Evolutionary conservation across 2,797 vertebrate species (phyloP).

Genomic region (Limnodromus scolopaceus): DNA sequence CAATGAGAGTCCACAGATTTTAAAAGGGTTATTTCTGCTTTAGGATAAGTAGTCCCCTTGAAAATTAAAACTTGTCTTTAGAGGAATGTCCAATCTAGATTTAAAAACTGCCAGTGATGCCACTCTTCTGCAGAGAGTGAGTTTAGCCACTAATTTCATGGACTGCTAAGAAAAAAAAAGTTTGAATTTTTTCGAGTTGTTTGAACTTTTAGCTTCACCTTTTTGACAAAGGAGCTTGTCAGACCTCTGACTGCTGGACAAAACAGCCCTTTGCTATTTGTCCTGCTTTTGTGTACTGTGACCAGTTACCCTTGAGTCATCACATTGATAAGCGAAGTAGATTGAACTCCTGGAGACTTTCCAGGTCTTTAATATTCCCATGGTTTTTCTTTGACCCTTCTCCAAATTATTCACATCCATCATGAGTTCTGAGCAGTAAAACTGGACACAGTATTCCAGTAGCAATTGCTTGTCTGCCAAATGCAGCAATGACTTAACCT

Average conservation of each 20-base stretch:
- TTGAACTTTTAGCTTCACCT: neutral
- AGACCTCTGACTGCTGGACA: neutral
- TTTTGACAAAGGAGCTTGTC: neutral
- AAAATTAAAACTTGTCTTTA: neutral
- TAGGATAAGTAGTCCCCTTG: neutral
- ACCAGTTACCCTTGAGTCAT: conserved; percentile 40
- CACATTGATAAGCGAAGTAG: conserved; percentile 8
- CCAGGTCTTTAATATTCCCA: conserved; percentile 63
- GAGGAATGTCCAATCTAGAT: neutral
- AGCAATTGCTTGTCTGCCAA: conserved; percentile 19
- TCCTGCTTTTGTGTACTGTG: neutral
- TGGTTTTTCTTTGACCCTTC: conserved; percentile 59
- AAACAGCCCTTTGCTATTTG: neutral
- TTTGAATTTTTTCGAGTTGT: neutral
- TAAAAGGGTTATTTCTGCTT: neutral
- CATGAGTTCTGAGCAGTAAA: conserved; percentile 29
- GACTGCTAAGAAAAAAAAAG: neutral
- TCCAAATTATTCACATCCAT: conserved; percentile 53
- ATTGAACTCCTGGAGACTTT: conserved; percentile 44
- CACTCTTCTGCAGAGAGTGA: neutral
- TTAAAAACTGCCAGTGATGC: neutral
- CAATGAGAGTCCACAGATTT: neutral
- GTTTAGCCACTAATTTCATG: neutral
- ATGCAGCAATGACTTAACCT: neutral
- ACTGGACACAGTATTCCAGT: conserved; percentile 24